Evolutionary conservation across 2,888 invertebrate genomes (phyloP), one percentile per base, ranked within the genome.

Genomic region (Hypselothyrea guttata): DNA sequence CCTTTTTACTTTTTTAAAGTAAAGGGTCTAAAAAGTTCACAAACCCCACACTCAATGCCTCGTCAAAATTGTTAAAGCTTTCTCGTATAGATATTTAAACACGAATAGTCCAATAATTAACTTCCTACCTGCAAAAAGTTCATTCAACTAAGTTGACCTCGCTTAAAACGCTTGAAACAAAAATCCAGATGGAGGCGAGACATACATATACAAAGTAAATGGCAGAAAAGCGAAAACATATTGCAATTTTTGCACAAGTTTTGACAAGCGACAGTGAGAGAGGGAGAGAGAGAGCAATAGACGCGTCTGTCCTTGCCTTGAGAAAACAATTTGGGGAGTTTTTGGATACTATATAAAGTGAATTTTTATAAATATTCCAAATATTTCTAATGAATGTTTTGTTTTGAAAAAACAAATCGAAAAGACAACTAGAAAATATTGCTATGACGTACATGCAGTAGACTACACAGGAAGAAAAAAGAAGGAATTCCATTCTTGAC

Each of bases 91-190:
- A 22, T 22, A 22, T 4, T 22, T 22, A 22, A 5, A 5, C 22
- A 4, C 22, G 2, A 5, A 22, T 22, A 22, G 22, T 22, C 2
- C 22, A 22, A 22, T 22, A 22, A 2, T 22, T 5, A 15, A 60
- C 54, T 71, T 77, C 81, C 73, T 61, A 52, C 53, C 22, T 40
- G 8, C 54, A 9, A 41, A 56, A 12, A 58, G 70, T 70, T 66
- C 77, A 57, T 64, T 83, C 67, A 84, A 71, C 77, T 59, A 16
- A 31, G 34, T 16, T 60, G 63, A 46, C 84, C 75, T 77, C 54
- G 65, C 40, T 13, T n/a, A n/a, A n/a, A n/a, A n/a, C 8, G n/a
- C 67, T 35, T 44, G 48, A n/a, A 65, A 15, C 56, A 55, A 44
- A 62, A 52, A 54, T 30, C 8, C 12, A 31, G n/a, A n/a, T n/a